A percentile compares a stretch with the other conserved stretches of the same genome.
Conservation (phyloP, 2,113 vertebrate species). For the Calyptommatus sinebrachiatus region DNA sequence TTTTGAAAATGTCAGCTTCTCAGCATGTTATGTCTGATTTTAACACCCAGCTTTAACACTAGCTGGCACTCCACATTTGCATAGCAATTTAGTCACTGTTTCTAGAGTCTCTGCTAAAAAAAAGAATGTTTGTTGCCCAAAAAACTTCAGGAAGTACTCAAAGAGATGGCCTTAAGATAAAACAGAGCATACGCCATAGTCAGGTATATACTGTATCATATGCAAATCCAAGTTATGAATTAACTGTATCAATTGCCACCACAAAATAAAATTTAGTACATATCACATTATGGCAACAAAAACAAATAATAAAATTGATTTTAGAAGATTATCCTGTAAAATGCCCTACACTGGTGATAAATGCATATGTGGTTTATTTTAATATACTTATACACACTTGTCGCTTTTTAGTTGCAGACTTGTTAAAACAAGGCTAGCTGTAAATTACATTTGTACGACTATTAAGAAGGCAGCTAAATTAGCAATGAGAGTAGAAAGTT, state of each 20-base stretch:
- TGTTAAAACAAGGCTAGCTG: neutral
- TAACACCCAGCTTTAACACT: neutral
- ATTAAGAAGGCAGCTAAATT: neutral
- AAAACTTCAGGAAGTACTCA: neutral
- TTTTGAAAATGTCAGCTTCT: constrained; percentile 4
- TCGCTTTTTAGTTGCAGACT: neutral
- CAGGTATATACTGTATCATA: too few species aligned
- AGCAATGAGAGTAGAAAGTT: neutral
- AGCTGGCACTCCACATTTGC: neutral
- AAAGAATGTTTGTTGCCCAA: neutral
- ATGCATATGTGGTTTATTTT: neutral
- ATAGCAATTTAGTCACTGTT: neutral
- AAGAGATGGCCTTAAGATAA: neutral
- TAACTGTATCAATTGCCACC: neutral
- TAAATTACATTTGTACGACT: neutral
- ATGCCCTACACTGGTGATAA: neutral
- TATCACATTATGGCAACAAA: neutral
- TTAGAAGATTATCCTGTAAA: neutral
- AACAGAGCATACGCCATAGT: too few species aligned
- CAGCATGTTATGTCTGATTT: neutral
- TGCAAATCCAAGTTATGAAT: neutral
- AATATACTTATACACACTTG: neutral
- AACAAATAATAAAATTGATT: neutral
- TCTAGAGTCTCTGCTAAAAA: neutral
- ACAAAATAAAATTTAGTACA: neutral